Evolutionary conservation across 2,888 invertebrate species (phyloP), one percentile per base, ranked within the genome.

Genomic region (Drosophila sordidapex): DNA sequence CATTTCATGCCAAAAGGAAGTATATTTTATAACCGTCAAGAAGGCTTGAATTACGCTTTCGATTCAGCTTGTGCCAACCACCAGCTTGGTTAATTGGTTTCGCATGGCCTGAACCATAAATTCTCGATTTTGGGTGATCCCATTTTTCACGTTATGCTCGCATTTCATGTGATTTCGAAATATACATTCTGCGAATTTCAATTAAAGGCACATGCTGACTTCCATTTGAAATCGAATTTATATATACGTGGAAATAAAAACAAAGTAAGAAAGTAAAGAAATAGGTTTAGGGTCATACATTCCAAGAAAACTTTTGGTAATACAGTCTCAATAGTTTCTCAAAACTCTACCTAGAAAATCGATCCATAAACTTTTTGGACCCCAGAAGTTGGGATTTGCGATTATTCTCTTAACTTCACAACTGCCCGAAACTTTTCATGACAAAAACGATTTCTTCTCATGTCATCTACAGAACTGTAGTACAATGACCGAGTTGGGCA

Each of bases 101-200:
- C 10, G n/a, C 36, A 61, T 13, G 25, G 59, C 8, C 13, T 33
- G 10, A 58, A 43, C 8, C 57, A 35, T 53, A 49, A 68, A 69
- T 54, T 65, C 52, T 21, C 10, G 11, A 2, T 13, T 29, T 49
- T 25, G 25, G 71, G 71, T 43, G 49, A 58, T 8, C 21, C 70
- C 13, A 54, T 27, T 21, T 40, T 38, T 27, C 21, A 40, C 29
- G 5, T 59, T 46, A 36, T 36, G 5, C 4, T 52, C 29, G 6
- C 35, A 13, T 51, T 3, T 27, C 33, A 46, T 7, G 15, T 15
- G 25, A 46, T 15, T 25, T 25, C 43, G 11, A 43, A 11, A 21
- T 5, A 21, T 11, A 21, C 43, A 11, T 11, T 6, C 5, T 21
- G 43, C 43, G 43, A 43, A 21, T 11, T 11, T 40, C 21, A 7